Conservation (phyloP, 1,140 invertebrate species). For the Atta cephalotes region DNA sequence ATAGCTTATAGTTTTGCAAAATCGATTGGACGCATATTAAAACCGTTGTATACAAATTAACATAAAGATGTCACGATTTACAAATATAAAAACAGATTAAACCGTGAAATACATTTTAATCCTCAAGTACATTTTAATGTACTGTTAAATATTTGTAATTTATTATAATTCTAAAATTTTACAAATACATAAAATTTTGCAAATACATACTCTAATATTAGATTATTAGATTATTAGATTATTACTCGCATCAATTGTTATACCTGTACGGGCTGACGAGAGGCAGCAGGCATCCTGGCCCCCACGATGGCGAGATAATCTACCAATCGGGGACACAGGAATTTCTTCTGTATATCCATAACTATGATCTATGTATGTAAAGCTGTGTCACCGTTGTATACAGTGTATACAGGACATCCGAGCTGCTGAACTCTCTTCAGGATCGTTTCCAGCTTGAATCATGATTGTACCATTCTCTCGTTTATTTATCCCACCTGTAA, state of each 20-base stretch:
- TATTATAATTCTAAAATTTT: background rate
- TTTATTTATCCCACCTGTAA: conserved; percentile 55
- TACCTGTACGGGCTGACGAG: conserved; percentile 92
- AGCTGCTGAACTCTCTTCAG: conserved; percentile 54
- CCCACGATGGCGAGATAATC: conserved; percentile 99
- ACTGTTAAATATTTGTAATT: no score
- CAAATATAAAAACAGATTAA: no score
- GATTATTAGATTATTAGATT: no score
- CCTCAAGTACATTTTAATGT: no score
- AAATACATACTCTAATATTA: background rate
- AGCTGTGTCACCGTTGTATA: conserved; percentile 81
- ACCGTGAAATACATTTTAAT: no score
- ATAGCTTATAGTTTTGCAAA: no score
- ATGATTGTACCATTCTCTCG: conserved; percentile 73
- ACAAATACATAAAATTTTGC: background rate
- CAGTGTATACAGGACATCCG: conserved; percentile 61
- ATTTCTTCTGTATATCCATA: conserved; percentile 92
- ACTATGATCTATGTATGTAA: conserved; percentile 63
- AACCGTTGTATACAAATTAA: no score
- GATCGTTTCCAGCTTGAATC: conserved; percentile 66
- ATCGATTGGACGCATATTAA: no score
- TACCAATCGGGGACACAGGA: conserved; percentile 93
- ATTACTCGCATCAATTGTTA: background rate
- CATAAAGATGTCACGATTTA: no score
- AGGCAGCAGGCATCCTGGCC: conserved; percentile 90